Percentiles rank a stretch among this genome's conserved stretches.
phyloP scores from a whole-genome alignment of 2,113 vertebrate genomes.

The Chaetops frenatus region DNA sequence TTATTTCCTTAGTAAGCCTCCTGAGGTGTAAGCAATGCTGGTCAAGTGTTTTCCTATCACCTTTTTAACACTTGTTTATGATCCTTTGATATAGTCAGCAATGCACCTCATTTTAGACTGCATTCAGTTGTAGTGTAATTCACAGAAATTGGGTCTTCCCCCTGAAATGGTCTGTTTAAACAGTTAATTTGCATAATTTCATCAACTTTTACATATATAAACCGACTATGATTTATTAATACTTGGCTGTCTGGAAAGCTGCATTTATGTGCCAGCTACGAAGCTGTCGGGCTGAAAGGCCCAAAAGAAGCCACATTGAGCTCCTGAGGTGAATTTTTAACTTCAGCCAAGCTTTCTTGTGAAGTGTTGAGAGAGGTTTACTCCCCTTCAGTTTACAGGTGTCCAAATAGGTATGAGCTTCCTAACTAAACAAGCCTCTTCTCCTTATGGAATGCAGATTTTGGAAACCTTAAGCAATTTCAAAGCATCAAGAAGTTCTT shows the following conservation, averaged over 20 bases:
- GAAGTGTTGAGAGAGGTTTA: not conserved
- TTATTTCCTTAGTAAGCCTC: not conserved
- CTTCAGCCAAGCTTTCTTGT: not conserved
- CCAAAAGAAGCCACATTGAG: accelerated
- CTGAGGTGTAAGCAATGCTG: not conserved
- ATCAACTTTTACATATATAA: not conserved
- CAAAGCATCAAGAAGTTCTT: not conserved
- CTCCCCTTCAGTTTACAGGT: not conserved
- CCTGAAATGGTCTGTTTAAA: not conserved
- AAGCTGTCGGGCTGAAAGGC: not conserved
- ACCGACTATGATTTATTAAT: not conserved
- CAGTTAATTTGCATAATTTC: not conserved
- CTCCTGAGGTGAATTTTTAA: not conserved
- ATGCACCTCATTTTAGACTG: not conserved
- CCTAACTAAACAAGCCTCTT: not conserved
- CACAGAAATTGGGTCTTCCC: not conserved
- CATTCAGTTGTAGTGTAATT: not conserved
- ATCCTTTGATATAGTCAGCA: not conserved
- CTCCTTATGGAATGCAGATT: not conserved
- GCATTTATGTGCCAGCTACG: not conserved
- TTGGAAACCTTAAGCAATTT: not conserved
- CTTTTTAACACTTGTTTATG: not conserved
- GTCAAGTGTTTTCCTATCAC: not conserved
- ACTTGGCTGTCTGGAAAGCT: not conserved
- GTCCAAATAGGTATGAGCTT: not conserved